phyloP scores from a whole-genome alignment of 2,888 invertebrate species.

The Platerodrilus igneus region DNA sequence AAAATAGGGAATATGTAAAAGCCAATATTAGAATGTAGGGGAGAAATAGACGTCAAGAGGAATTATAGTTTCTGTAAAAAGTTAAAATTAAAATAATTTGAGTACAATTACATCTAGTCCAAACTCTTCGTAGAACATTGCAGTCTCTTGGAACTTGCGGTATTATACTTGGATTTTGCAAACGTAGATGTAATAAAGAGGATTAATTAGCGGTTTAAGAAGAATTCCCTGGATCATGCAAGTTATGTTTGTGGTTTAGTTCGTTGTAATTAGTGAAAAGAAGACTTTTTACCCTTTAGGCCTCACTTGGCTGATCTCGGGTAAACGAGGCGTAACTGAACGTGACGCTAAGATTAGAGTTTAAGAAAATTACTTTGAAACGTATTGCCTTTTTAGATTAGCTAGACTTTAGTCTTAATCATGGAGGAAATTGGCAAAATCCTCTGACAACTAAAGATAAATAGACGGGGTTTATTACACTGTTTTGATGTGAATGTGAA shows the following conservation, averaged over 20 bases:
- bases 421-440: too few species aligned
- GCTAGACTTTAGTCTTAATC: constrained; percentile 18
- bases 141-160: constrained; percentile 23
- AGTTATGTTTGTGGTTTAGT: constrained; percentile 33
- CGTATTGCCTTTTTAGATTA: constrained; percentile 22
- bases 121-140: constrained; percentile 15
- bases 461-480: too few species aligned
- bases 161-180: constrained; percentile 21
- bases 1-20: constrained; percentile 47
- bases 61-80: constrained; percentile 18
- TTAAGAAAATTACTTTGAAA: constrained; percentile 26
- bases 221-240: constrained; percentile 34
- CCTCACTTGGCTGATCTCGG: constrained; percentile 27
- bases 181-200: constrained; percentile 31
- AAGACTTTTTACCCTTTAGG: constrained; percentile 28
- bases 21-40: constrained; percentile 42
- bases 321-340: constrained; percentile 28
- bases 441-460: too few species aligned
- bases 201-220: constrained; percentile 35
- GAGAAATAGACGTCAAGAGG: constrained; percentile 21
- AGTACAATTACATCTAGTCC: neutral
- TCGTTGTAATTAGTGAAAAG: constrained; percentile 30
- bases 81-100: neutral
- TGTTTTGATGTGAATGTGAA: too few species aligned
- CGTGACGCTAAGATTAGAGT: constrained; percentile 25